A percentile compares a stretch with the other conserved stretches of the same genome.
Conservation (phyloP, 2,113 vertebrate species). For the Crotalus tigris region DNA sequence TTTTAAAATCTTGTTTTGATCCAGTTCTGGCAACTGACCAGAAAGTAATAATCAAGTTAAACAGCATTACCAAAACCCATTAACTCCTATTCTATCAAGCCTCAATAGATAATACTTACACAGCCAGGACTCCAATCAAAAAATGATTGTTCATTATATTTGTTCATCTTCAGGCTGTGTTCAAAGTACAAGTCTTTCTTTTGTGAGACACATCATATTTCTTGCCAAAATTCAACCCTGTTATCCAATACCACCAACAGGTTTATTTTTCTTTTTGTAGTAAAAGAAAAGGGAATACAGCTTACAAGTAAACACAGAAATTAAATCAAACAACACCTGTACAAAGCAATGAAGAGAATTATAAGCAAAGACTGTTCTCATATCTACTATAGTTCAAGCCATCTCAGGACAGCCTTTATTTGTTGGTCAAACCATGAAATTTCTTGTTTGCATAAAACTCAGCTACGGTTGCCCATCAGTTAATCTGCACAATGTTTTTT, state of each 20-base stretch:
- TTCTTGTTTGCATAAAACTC: background rate
- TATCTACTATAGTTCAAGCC: background rate
- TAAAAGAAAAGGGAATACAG: slow-evolving; percentile 43
- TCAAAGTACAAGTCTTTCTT: background rate
- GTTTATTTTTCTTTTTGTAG: slow-evolving; percentile 24
- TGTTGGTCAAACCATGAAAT: background rate
- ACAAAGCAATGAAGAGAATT: fast-evolving
- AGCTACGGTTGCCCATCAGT: background rate
- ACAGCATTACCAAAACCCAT: background rate
- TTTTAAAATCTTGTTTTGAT: background rate
- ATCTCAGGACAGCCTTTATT: background rate
- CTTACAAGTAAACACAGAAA: slow-evolving; percentile 27
- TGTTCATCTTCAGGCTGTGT: fast-evolving
- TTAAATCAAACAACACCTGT: slow-evolving; percentile 41
- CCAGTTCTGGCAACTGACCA: background rate
- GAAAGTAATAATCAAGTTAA: background rate
- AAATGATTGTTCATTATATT: background rate
- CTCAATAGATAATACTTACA: background rate
- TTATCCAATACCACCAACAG: background rate
- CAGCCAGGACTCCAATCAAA: background rate
- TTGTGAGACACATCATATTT: fast-evolving
- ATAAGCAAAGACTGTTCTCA: background rate
- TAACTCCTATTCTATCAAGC: background rate
- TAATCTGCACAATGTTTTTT: background rate
- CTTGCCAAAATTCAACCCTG: background rate